Percentiles rank a stretch among this genome's conserved stretches.
Conservation (phyloP, 2,888 invertebrate genomes). For the Drosophila conformis region DNA sequence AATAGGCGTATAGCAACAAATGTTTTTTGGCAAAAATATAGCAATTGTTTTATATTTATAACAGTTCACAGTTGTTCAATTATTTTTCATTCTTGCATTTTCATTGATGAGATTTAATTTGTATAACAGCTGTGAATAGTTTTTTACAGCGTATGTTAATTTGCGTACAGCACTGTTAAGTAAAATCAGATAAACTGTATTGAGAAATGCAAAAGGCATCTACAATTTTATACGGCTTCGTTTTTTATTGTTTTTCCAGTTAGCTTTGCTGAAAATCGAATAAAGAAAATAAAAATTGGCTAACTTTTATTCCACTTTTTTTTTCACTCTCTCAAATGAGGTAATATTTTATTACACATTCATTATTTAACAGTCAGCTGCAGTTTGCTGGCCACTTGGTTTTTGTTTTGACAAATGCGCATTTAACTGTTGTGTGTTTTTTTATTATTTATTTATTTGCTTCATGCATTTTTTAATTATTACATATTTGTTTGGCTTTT, state of each 20-base stretch:
- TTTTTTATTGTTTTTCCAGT: background rate
- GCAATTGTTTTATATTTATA: slow-evolving; percentile 6
- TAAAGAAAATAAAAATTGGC: background rate
- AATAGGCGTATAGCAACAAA: background rate
- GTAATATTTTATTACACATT: background rate
- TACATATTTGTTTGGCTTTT: slow-evolving; percentile 37
- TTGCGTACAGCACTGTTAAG: background rate
- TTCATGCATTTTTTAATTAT: slow-evolving; percentile 29
- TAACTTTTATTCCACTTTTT: background rate
- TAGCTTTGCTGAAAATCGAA: background rate
- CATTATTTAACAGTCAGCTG: slow-evolving; percentile 32
- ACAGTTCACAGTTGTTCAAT: background rate
- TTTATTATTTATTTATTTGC: slow-evolving; percentile 49
- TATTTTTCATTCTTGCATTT: slow-evolving; percentile 10
- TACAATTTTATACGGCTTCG: background rate
- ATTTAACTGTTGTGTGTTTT: slow-evolving; percentile 41
- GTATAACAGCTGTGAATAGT: background rate
- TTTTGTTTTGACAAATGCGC: slow-evolving; percentile 69
- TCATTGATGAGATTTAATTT: slow-evolving; percentile 11
- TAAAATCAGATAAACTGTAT: background rate
- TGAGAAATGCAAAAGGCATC: background rate
- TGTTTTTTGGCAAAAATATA: slow-evolving; percentile 4
- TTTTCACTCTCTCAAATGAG: background rate
- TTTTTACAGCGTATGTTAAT: background rate
- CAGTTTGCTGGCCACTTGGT: background rate